Percentiles rank a stretch among this genome's conserved stretches.
These are phyloP conservation scores for Diaphora mendica DNA, from an alignment of 2,888 invertebrate species.

Conservation along the genomic window DNA sequence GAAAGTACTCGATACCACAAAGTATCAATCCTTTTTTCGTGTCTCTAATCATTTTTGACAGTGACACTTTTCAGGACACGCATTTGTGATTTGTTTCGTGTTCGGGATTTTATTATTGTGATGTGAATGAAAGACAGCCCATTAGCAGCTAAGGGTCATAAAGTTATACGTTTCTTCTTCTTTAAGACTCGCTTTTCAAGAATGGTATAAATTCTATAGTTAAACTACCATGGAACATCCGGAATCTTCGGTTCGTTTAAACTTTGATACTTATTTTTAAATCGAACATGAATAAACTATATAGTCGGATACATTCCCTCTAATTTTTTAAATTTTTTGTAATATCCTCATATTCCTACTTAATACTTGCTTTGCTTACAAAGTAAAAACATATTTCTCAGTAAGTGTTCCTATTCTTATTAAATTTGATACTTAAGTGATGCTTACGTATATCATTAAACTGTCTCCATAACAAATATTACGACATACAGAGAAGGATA, in stretches of 20 bases:
- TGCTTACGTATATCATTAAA: conserved; percentile 11
- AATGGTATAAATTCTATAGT: conserved; percentile 34
- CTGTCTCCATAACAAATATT: conserved; percentile 3
- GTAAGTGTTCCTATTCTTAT: not conserved
- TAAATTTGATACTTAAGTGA: not conserved
- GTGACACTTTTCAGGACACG: not conserved
- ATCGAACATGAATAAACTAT: not conserved
- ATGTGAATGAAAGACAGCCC: not conserved
- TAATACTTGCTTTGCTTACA: not conserved
- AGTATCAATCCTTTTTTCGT: no score
- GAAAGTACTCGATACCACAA: no score
- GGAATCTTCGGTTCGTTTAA: conserved; percentile 48
- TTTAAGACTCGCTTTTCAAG: conserved; percentile 2
- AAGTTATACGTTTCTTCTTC: not conserved
- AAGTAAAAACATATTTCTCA: not conserved
- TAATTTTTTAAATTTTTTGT: not conserved
- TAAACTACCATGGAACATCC: conserved; percentile 43
- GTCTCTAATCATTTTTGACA: not conserved
- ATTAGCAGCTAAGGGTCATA: not conserved
- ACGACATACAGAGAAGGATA: not conserved
- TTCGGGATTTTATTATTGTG: not conserved
- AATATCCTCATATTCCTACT: not conserved
- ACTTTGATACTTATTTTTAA: not conserved
- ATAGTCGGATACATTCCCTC: not conserved
- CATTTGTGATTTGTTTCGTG: not conserved